Percentiles rank a stretch among this genome's conserved stretches.
phyloP scores from a whole-genome alignment of 2,113 vertebrate species.

The Antigone vipio region DNA sequence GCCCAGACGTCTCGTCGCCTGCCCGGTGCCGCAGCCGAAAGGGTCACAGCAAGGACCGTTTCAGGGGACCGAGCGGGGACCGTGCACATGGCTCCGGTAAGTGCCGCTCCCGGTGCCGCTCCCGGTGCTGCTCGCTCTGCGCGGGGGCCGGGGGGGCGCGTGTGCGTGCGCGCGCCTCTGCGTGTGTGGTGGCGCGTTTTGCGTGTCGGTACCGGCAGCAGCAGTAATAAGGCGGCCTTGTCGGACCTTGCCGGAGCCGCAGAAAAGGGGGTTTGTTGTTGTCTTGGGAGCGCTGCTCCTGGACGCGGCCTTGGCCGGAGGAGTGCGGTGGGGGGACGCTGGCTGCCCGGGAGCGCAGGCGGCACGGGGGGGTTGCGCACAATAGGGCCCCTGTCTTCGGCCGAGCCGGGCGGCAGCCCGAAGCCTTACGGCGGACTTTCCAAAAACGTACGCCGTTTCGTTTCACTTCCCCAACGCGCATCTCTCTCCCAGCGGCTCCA shows the following conservation, averaged over 20 bases:
- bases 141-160: neutral
- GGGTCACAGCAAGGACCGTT: neutral
- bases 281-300: neutral
- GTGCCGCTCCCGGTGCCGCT: slow-evolving; percentile 10
- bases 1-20: neutral
- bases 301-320: neutral
- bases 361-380: neutral
- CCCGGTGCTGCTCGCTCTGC: neutral
- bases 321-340: neutral
- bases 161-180: neutral
- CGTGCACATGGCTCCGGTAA: slow-evolving; percentile 48
- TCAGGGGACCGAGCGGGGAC: neutral
- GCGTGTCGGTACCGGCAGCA: neutral
- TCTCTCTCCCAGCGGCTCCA: neutral
- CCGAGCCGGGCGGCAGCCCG: neutral
- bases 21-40: neutral
- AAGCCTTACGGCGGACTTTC: neutral
- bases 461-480: neutral
- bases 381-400: neutral
- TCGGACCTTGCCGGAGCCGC: neutral
- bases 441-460: neutral
- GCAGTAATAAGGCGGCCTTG: neutral
- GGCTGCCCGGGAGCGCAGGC: slow-evolving; percentile 1
- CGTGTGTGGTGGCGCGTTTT: neutral
- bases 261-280: neutral